phyloP scores from a whole-genome alignment of 2,888 invertebrate species.

The Eilema caniola region DNA sequence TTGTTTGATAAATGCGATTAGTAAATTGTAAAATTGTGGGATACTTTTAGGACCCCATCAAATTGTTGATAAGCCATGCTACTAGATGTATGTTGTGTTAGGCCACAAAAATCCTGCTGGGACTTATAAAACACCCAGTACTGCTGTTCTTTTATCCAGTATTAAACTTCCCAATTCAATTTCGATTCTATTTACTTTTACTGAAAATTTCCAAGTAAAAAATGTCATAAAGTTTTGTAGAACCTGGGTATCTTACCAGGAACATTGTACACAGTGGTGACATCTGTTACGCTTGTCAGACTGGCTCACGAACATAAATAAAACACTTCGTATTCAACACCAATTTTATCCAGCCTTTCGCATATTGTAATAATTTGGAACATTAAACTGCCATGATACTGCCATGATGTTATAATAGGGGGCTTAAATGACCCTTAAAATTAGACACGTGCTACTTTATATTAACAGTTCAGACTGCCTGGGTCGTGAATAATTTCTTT shows the following conservation, averaged over 20 bases:
- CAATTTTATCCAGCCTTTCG: conserved; percentile 5
- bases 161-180: too few species aligned
- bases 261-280: not conserved
- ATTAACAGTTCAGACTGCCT: conserved; percentile 55
- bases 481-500: conserved; percentile 71
- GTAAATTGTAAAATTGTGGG: too few species aligned
- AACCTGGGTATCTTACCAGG: not conserved
- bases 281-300: not conserved
- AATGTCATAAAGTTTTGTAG: not conserved
- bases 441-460: conserved; percentile 38
- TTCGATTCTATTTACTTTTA: not conserved
- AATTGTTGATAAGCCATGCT: too few species aligned
- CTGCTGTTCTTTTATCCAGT: too few species aligned
- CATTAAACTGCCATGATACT: conserved; percentile 27
- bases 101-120: too few species aligned
- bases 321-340: conserved; percentile 8
- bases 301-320: not conserved
- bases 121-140: too few species aligned
- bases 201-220: not conserved
- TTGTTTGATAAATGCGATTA: too few species aligned
- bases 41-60: too few species aligned
- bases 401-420: conserved; percentile 50
- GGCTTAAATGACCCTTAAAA: conserved; percentile 54
- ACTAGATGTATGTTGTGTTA: too few species aligned
- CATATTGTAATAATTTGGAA: conserved; percentile 13